Conservation (phyloP, 2,797 vertebrate genomes). For the Myioborus melanocephalus region DNA sequence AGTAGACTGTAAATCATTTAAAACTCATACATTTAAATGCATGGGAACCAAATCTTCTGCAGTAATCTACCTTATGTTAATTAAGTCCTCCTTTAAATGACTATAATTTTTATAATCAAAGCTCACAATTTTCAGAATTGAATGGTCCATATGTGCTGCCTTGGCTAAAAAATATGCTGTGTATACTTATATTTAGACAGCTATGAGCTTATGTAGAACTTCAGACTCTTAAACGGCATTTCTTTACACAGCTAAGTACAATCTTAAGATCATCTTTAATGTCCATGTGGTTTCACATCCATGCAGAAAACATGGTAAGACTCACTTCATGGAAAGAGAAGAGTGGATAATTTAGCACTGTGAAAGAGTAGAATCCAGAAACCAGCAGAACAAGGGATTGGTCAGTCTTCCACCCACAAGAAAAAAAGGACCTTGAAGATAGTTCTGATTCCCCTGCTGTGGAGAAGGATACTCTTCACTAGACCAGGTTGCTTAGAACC, state of each 20-base stretch:
- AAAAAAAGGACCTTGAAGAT: neutral
- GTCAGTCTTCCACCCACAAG: neutral
- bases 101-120: neutral
- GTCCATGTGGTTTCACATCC: neutral
- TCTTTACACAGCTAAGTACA: neutral
- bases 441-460: fast-evolving
- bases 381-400: neutral
- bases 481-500: neutral
- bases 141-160: neutral
- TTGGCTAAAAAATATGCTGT: neutral
- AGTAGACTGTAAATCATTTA: neutral
- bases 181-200: neutral
- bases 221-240: neutral
- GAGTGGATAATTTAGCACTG: neutral
- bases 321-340: neutral
- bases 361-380: neutral
- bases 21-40: neutral
- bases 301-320: neutral
- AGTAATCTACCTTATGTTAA: neutral
- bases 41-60: neutral
- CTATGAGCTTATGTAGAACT: neutral
- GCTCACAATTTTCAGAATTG: neutral
- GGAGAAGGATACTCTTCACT: neutral
- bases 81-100: neutral
- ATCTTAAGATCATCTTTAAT: neutral